Conservation (phyloP, 1,140 invertebrate species). For the Cepaea nemoralis region DNA sequence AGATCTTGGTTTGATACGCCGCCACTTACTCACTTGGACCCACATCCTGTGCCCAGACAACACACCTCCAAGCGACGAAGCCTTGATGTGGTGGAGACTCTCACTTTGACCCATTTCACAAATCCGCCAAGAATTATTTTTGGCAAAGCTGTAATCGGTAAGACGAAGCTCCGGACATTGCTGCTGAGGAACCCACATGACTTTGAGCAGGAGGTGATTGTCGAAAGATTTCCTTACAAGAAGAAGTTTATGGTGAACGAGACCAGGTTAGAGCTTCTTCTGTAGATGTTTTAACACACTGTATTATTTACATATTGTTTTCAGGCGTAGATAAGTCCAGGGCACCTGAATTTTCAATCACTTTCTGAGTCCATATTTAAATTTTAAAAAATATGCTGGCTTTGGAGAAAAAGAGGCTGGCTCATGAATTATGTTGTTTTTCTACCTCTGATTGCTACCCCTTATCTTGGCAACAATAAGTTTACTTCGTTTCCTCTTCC, state of each 20-base stretch:
- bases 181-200: constrained; percentile 63
- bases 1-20: constrained; percentile 63
- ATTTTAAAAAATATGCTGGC: no score
- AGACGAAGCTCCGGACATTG: constrained; percentile 51
- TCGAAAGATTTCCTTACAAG: constrained; percentile 64
- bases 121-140: constrained; percentile 61
- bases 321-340: no score
- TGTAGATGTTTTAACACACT: background rate
- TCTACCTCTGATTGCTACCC: no score
- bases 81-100: constrained; percentile 56
- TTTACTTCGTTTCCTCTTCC: no score
- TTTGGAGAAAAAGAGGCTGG: no score
- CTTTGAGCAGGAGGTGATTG: constrained; percentile 61
- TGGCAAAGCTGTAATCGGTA: constrained; percentile 52
- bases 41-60: constrained; percentile 21
- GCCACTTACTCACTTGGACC: constrained; percentile 40
- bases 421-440: no score
- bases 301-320: no score
- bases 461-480: no score
- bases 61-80: constrained; percentile 42
- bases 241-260: constrained; percentile 58
- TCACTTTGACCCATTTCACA: constrained; percentile 64
- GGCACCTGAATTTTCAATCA: no score
- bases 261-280: constrained; percentile 35
- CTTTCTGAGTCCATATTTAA: no score